Percentiles rank a stretch among this genome's conserved stretches.
These are phyloP conservation scores for Agrotis clavis DNA, from an alignment of 2,888 invertebrate species.

Conservation along the genomic window DNA sequence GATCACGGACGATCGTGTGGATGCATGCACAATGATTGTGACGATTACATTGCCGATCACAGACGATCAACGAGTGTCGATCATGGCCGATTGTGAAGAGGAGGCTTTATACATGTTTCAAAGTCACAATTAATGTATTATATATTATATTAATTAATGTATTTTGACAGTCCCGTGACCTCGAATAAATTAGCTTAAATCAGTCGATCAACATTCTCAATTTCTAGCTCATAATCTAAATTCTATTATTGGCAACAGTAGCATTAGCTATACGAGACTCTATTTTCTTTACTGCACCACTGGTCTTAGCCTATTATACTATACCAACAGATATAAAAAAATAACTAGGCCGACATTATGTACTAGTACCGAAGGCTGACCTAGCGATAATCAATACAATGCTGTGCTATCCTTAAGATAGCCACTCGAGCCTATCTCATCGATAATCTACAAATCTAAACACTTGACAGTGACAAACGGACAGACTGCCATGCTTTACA, in stretches of 20 bases:
- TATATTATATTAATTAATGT: too few species aligned
- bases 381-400: slow-evolving; percentile 16
- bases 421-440: slow-evolving; percentile 20
- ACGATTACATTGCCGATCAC: slow-evolving; percentile 1
- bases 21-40: slow-evolving; percentile 2
- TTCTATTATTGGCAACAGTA: too few species aligned
- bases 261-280: too few species aligned
- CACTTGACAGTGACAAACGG: neutral
- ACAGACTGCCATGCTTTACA: slow-evolving; percentile 3
- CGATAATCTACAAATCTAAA: slow-evolving; percentile 24
- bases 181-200: too few species aligned
- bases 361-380: neutral
- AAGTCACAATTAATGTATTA: too few species aligned
- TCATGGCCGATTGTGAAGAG: slow-evolving; percentile 6
- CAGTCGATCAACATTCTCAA: too few species aligned
- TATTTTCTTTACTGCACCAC: too few species aligned
- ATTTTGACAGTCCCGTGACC: too few species aligned
- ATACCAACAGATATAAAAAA: neutral
- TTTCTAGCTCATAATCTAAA: too few species aligned
- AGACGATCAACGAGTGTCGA: slow-evolving; percentile 2
- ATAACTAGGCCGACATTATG: too few species aligned
- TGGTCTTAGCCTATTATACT: neutral
- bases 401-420: neutral
- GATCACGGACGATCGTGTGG: slow-evolving; percentile 1
- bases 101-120: too few species aligned